These are phyloP conservation scores for Sebastes diploproa DNA, from an alignment of 2,797 vertebrate species.

Conservation along the genomic window DNA sequence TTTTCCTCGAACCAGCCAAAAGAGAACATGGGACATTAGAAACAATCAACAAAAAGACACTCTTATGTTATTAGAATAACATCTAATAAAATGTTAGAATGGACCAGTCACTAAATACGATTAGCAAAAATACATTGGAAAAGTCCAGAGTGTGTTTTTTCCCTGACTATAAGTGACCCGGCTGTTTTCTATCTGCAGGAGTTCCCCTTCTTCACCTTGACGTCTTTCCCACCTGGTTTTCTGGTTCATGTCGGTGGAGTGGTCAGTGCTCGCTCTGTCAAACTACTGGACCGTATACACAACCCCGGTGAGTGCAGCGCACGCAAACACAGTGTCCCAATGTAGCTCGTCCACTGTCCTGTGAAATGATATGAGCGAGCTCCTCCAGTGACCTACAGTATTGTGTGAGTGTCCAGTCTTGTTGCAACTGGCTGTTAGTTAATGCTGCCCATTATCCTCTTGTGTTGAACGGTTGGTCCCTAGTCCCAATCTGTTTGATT, in stretches of 20 bases:
- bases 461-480: constrained; percentile 32
- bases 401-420: constrained; percentile 40
- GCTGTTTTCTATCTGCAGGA: constrained; percentile 81
- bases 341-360: constrained; percentile 18
- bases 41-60: not conserved
- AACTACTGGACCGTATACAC: constrained; percentile 97
- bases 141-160: not conserved
- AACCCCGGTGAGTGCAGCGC: constrained; percentile 91
- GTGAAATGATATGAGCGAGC: constrained; percentile 23
- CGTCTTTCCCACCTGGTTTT: constrained; percentile 93
- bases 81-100: not conserved
- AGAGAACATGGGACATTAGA: not conserved
- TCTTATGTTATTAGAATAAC: not conserved
- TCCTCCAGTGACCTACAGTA: constrained; percentile 35
- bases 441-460: constrained; percentile 34
- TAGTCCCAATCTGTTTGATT: constrained; percentile 16
- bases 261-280: constrained; percentile 97
- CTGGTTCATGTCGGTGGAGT: constrained; percentile 95
- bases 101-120: not conserved
- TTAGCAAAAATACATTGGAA: not conserved
- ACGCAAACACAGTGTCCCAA: not conserved
- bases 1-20: not conserved
- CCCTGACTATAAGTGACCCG: constrained; percentile 3
- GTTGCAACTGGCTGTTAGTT: constrained; percentile 46
- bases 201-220: constrained; percentile 98